Percentiles rank a stretch among this genome's conserved stretches.
Evolutionary conservation across 2,888 invertebrate genomes (phyloP).

Genomic region (Parthenolecanium corni): DNA sequence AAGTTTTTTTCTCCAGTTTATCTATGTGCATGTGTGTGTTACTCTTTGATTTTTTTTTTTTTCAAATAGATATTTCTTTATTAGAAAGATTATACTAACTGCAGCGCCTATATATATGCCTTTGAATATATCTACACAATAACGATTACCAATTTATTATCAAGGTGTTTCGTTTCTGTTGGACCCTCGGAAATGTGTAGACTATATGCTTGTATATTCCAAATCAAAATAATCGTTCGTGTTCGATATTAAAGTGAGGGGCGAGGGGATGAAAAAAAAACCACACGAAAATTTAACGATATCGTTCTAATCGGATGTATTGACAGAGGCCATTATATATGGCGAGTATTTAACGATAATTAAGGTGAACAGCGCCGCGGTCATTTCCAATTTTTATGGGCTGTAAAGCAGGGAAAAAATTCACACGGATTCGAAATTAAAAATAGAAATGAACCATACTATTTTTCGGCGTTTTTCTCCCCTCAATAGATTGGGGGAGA

Average conservation of each 20-base stretch:
- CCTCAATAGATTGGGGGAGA: no score
- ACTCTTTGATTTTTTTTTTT: not conserved
- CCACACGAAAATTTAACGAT: conserved; percentile 3
- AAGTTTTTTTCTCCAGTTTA: not conserved
- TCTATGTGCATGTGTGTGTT: no score
- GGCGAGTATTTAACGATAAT: not conserved
- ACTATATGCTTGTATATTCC: no score
- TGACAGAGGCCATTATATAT: not conserved
- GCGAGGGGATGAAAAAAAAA: not conserved
- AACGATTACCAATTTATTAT: no score
- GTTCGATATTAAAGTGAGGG: no score
- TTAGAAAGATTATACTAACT: conserved; percentile 2
- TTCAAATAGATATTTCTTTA: not conserved
- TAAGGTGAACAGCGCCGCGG: not conserved
- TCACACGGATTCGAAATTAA: conserved; percentile 4
- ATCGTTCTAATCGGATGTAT: conserved; percentile 3
- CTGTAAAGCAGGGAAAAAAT: not conserved
- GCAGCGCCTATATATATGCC: not conserved
- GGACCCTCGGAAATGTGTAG: no score
- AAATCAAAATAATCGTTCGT: no score
- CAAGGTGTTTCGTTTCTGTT: no score
- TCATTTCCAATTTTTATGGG: not conserved
- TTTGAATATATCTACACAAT: no score
- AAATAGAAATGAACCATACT: not conserved
- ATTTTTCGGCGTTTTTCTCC: no score